phyloP scores from a whole-genome alignment of 2,888 invertebrate species.

The Brachylomia viminalis region DNA sequence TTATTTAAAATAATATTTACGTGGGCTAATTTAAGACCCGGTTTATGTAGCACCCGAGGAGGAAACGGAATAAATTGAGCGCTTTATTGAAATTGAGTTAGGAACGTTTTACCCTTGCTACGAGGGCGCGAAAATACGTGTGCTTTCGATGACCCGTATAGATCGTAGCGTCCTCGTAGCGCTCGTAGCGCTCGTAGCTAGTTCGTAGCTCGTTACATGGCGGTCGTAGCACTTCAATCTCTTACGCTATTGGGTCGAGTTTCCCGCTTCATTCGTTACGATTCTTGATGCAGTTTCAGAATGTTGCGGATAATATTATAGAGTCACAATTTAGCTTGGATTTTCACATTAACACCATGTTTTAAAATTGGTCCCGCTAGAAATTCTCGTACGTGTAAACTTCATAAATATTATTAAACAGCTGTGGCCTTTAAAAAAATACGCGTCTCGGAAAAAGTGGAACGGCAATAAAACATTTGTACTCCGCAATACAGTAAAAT shows the following conservation, averaged over 20 bases:
- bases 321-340: background rate
- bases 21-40: constrained; percentile 66
- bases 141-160: constrained; percentile 70
- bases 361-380: constrained; percentile 4
- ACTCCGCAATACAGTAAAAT: constrained; percentile 60
- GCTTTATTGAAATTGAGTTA: constrained; percentile 78
- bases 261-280: constrained; percentile 66
- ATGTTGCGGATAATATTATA: constrained; percentile 27
- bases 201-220: constrained; percentile 75
- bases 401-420: constrained; percentile 24
- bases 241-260: constrained; percentile 75
- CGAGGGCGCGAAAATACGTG: constrained; percentile 60
- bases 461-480: constrained; percentile 57
- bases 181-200: constrained; percentile 65
- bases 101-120: constrained; percentile 69
- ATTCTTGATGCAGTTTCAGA: constrained; percentile 51
- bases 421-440: constrained; percentile 32
- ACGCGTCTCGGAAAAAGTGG: constrained; percentile 29
- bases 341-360: background rate
- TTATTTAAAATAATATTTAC: constrained; percentile 68
- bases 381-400: constrained; percentile 6
- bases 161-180: constrained; percentile 68
- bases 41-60: constrained; percentile 62
- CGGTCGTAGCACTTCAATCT: constrained; percentile 78
- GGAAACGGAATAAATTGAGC: constrained; percentile 76